Conservation (phyloP, 1,140 invertebrate genomes). For the Meloidogyne exigua region DNA sequence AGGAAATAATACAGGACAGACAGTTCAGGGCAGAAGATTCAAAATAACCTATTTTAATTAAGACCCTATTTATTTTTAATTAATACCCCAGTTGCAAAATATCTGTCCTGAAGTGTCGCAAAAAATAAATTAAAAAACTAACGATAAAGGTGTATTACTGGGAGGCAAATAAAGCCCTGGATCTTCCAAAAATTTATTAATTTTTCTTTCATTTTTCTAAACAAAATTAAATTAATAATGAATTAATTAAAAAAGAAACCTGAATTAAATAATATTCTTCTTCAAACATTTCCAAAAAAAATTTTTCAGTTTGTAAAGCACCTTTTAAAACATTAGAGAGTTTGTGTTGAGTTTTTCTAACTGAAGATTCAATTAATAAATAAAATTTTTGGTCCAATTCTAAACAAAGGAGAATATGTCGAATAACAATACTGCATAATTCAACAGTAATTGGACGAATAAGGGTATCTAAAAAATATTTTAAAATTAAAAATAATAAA, state of each 20-base stretch:
- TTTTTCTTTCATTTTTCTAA: conserved; percentile 43
- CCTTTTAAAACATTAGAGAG: conserved; percentile 72
- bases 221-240: conserved; percentile 23
- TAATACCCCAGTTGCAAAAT: no score
- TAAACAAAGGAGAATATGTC: conserved; percentile 66
- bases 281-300: conserved; percentile 98
- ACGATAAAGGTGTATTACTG: conserved; percentile 81
- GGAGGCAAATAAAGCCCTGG: conserved; percentile 91
- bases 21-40: no score
- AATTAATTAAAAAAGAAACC: conserved; percentile 66
- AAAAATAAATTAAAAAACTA: no score
- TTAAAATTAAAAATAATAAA: conserved; percentile 12
- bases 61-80: no score
- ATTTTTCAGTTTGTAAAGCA: conserved; percentile 95
- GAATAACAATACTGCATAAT: conserved; percentile 77
- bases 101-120: no score
- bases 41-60: no score
- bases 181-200: conserved; percentile 72
- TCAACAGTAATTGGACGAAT: conserved; percentile 87
- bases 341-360: conserved; percentile 65
- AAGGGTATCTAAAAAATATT: conserved; percentile 52
- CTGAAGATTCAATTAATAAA: conserved; percentile 65
- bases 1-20: no score
- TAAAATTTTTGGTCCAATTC: conserved; percentile 68
- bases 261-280: conserved; percentile 89